phyloP scores from a whole-genome alignment of 2,888 invertebrate genomes.

The Apomyelois bistriatella region DNA sequence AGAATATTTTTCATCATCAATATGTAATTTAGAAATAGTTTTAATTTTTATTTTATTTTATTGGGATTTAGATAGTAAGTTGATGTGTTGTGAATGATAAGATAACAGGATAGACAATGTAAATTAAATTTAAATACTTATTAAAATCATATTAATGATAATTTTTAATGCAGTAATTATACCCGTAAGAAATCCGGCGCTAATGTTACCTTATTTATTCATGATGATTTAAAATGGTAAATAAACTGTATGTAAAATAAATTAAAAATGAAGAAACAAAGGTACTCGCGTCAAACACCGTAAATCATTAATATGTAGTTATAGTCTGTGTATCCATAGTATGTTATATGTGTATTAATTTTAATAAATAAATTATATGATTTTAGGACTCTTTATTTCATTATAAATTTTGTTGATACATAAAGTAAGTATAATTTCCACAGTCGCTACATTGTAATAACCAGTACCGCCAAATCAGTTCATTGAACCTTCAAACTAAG shows the following conservation, averaged over 20 bases:
- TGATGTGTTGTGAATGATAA: slow-evolving; percentile 12
- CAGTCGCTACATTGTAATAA: too few relatives aligned
- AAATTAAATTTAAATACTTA: background rate
- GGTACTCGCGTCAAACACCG: slow-evolving; percentile 22
- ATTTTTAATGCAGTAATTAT: slow-evolving; percentile 1
- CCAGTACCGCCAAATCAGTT: too few relatives aligned
- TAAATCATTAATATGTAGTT: slow-evolving; percentile 12
- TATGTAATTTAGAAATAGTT: background rate
- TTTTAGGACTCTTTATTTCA: background rate
- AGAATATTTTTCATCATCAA: slow-evolving; percentile 36
- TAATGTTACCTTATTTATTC: slow-evolving; percentile 74
- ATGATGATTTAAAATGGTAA: slow-evolving; percentile 25
- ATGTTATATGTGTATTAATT: background rate
- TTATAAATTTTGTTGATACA: background rate
- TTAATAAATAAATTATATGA: background rate
- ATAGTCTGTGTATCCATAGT: slow-evolving; percentile 31
- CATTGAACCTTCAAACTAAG: too few relatives aligned
- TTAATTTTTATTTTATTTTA: background rate
- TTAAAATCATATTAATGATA: background rate
- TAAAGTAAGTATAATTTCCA: too few relatives aligned
- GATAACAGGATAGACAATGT: background rate
- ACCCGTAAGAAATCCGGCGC: slow-evolving; percentile 42
- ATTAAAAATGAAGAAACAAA: slow-evolving; percentile 21
- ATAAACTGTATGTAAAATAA: background rate
- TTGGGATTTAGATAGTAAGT: background rate